Evolutionary conservation across 2,113 vertebrate species (phyloP).

Genomic region (Lepidothrix coronata): DNA sequence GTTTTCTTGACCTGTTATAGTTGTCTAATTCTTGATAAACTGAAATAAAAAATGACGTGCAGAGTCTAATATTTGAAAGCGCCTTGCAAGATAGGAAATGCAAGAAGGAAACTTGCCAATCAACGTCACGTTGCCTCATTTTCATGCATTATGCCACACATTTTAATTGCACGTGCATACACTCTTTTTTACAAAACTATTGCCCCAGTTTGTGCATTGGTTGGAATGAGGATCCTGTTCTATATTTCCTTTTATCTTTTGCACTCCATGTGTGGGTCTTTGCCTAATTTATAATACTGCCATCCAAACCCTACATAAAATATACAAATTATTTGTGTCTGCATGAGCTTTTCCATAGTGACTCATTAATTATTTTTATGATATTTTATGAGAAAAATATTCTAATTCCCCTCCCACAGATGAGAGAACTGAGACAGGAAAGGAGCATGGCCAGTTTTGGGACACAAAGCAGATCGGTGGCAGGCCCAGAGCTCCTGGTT

Average conservation of each 20-base stretch:
- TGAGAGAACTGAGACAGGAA: neutral
- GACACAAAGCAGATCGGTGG: neutral
- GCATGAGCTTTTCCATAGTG: constrained; percentile 4
- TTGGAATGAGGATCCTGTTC: neutral
- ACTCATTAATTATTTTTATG: constrained; percentile 42
- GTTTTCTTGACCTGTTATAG: neutral
- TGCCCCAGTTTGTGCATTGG: neutral
- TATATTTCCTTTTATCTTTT: neutral
- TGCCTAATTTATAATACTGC: neutral
- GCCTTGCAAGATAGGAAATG: neutral
- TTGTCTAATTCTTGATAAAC: neutral
- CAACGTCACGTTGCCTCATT: neutral
- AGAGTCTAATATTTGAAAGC: neutral
- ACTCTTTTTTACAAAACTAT: neutral
- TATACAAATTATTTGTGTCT: constrained; percentile 25
- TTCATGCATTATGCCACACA: neutral
- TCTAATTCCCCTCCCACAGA: neutral
- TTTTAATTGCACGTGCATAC: neutral
- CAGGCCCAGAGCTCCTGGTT: neutral
- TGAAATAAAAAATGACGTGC: neutral
- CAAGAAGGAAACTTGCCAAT: neutral
- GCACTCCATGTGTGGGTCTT: neutral
- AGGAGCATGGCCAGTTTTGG: neutral
- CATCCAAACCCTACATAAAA: neutral
- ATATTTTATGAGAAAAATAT: neutral